Evolutionary conservation across 2,113 vertebrate genomes (phyloP).

Genomic region (Toxotes chatareus): DNA sequence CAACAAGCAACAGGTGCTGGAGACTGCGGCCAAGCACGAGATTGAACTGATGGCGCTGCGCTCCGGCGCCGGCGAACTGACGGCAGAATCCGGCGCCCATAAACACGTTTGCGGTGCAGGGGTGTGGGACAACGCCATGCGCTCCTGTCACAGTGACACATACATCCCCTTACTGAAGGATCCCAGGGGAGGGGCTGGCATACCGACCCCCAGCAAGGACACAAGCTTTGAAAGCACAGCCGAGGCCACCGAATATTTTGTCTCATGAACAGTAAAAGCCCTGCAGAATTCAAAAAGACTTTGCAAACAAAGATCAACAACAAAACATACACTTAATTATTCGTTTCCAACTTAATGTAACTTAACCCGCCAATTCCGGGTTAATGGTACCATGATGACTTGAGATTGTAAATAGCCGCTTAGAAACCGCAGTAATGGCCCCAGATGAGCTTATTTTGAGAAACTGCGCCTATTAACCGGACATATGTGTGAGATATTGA

Average conservation of each 20-base stretch:
- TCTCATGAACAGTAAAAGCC: constrained; percentile 41
- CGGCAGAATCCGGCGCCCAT: constrained; percentile 7
- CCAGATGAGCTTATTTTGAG: constrained; percentile 9
- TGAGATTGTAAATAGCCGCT: constrained; percentile 56
- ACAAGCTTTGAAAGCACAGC: constrained; percentile 73
- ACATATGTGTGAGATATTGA: constrained; percentile 53
- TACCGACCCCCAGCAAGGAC: constrained; percentile 68
- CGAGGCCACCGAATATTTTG: constrained; percentile 59
- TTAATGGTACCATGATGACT: not conserved
- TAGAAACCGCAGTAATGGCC: constrained; percentile 11
- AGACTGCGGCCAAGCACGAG: constrained; percentile 95
- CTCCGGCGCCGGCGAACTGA: constrained; percentile 71
- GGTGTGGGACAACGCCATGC: constrained; percentile 80
- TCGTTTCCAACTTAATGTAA: constrained; percentile 19
- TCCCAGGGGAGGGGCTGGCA: constrained; percentile 85
- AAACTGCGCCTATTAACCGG: constrained; percentile 33
- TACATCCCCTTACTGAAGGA: constrained; percentile 89
- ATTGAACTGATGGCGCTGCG: constrained; percentile 95
- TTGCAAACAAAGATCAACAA: not conserved
- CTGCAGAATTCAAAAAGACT: not conserved
- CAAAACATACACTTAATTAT: not conserved
- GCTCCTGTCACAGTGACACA: constrained; percentile 88
- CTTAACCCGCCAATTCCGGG: not conserved
- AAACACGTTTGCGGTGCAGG: constrained; percentile 58
- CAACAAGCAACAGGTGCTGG: constrained; percentile 96